Conservation (phyloP, 2,797 vertebrate species). For the Rousettus madagascariensis region DNA sequence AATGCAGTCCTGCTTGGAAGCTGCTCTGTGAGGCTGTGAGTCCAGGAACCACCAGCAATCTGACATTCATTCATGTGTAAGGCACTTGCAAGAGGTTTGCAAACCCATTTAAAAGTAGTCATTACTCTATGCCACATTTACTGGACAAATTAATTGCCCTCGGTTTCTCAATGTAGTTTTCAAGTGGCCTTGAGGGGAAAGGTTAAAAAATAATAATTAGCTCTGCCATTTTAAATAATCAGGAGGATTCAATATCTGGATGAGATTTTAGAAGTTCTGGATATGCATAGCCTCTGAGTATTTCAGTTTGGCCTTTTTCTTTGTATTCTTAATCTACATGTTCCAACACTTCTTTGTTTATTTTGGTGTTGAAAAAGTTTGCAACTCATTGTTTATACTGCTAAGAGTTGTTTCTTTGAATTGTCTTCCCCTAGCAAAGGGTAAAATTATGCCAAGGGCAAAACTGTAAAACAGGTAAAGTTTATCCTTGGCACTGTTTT, state of each 20-base stretch:
- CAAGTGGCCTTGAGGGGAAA: not conserved
- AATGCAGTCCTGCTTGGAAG: not conserved
- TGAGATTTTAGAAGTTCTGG: not conserved
- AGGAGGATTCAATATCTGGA: not conserved
- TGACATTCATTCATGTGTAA: not conserved
- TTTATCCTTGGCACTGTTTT: not conserved
- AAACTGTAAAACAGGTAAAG: constrained; percentile 8
- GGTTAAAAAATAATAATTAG: not conserved
- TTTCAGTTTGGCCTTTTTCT: not conserved
- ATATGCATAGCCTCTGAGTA: not conserved
- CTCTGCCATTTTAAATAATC: not conserved
- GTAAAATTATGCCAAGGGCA: not conserved
- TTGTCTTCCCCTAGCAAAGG: not conserved
- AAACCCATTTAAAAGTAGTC: not conserved
- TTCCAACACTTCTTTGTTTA: constrained; percentile 13
- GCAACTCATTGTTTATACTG: constrained; percentile 12
- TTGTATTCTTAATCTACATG: not conserved
- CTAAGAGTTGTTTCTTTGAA: not conserved
- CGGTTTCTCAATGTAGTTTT: not conserved
- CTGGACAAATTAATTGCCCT: not conserved
- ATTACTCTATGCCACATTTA: not conserved
- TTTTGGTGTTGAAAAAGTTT: constrained; percentile 48
- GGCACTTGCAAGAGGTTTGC: not conserved
- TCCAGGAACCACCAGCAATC: not conserved
- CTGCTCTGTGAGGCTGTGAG: not conserved